Evolutionary conservation across 2,888 invertebrate species (phyloP).

Genomic region (Pseudanteris insignis): DNA sequence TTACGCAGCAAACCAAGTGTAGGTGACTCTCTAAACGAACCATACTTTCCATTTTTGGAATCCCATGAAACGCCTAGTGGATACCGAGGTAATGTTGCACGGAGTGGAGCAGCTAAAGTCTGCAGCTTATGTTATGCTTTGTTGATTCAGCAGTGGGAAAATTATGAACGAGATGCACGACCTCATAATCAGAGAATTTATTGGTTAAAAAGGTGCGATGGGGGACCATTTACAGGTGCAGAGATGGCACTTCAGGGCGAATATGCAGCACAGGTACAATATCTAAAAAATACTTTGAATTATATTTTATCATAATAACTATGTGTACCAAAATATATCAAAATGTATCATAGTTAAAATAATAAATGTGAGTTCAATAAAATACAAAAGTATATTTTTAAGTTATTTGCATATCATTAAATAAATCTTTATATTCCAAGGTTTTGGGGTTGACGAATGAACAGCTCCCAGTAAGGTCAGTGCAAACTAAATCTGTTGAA

Average conservation of each 20-base stretch:
- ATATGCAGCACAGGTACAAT: constrained; percentile 91
- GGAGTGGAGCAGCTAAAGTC: constrained; percentile 71
- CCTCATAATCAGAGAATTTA: constrained; percentile 89
- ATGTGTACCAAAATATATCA: too few relatives aligned
- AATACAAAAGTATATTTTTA: too few relatives aligned
- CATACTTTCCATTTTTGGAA: constrained; percentile 92
- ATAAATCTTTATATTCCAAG: too few relatives aligned
- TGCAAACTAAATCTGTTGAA: constrained; percentile 52
- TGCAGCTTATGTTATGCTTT: constrained; percentile 89
- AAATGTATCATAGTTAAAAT: too few relatives aligned
- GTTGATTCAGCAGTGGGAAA: constrained; percentile 91
- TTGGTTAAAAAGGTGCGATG: constrained; percentile 91
- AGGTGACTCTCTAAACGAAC: constrained; percentile 75
- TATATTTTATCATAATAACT: too few relatives aligned
- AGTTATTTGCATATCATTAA: too few relatives aligned
- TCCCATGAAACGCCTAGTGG: constrained; percentile 86
- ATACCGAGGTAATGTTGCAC: constrained; percentile 69
- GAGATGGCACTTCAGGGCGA: constrained; percentile 91
- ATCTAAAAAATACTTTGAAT: too few relatives aligned
- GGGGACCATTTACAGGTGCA: constrained; percentile 88
- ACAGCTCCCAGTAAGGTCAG: constrained; percentile 44
- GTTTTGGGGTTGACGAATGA: constrained; percentile 81
- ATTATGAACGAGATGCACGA: constrained; percentile 84
- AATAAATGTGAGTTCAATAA: too few relatives aligned
- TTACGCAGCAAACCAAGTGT: constrained; percentile 75